These are phyloP conservation scores for Allobates femoralis DNA, from an alignment of 2,797 vertebrate species.

Conservation along the genomic window DNA sequence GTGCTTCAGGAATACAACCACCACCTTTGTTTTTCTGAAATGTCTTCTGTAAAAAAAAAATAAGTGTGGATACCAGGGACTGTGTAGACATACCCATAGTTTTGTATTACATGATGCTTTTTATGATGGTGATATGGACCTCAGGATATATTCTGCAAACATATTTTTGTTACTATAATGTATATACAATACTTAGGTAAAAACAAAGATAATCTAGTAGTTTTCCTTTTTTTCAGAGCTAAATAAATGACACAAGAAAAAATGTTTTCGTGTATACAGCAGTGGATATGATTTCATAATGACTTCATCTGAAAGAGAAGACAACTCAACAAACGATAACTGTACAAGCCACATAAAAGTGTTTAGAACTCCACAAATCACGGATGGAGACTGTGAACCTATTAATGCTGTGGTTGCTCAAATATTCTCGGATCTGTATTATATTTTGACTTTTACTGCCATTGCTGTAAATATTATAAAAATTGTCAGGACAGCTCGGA, in stretches of 20 bases:
- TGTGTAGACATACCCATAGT: too few species aligned
- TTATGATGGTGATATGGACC: too few species aligned
- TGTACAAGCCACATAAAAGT: slow-evolving; percentile 15
- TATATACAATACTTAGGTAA: too few species aligned
- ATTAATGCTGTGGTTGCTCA: slow-evolving; percentile 24
- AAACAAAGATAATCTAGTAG: neutral
- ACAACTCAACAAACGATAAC: slow-evolving; percentile 37
- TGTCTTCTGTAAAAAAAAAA: too few species aligned
- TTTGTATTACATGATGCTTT: too few species aligned
- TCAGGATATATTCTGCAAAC: too few species aligned
- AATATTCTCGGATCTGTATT: slow-evolving; percentile 37
- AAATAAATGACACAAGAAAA: neutral
- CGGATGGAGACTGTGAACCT: slow-evolving; percentile 14
- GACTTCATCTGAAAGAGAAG: neutral
- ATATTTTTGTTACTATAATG: too few species aligned
- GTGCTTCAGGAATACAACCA: too few species aligned
- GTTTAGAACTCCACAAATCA: slow-evolving; percentile 43
- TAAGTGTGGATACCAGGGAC: too few species aligned
- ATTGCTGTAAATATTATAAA: slow-evolving; percentile 48
- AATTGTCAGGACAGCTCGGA: slow-evolving; percentile 1
- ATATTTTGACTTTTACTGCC: slow-evolving; percentile 40
- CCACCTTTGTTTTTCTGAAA: too few species aligned
- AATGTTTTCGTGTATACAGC: neutral
- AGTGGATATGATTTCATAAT: neutral
- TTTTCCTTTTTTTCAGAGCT: neutral